phyloP scores from a whole-genome alignment of 2,113 vertebrate genomes.

The Pungitius pungitius region DNA sequence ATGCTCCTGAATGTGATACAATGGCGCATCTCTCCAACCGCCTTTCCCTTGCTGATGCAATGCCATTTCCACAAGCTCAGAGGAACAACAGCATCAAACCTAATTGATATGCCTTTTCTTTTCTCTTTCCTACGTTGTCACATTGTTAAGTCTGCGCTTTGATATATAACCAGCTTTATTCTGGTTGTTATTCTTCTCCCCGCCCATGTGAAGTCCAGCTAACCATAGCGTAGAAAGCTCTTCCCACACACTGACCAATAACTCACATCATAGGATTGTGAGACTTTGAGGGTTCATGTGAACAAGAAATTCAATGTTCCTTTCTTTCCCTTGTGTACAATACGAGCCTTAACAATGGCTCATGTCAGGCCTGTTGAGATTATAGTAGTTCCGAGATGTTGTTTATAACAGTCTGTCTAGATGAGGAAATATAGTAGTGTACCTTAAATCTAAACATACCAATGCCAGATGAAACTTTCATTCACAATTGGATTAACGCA shows the following conservation, averaged over 20 bases:
- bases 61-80: neutral
- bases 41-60: conserved; percentile 9
- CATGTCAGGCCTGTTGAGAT: neutral
- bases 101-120: neutral
- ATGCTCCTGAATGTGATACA: conserved; percentile 16
- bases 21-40: conserved; percentile 17
- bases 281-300: conserved; percentile 21
- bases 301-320: conserved; percentile 21
- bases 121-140: conserved; percentile 4
- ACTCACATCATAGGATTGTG: conserved; percentile 39
- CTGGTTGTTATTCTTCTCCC: conserved; percentile 27
- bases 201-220: conserved; percentile 21
- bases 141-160: conserved; percentile 13
- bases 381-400: neutral
- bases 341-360: conserved; percentile 11
- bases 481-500: neutral
- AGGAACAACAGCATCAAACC: conserved; percentile 4
- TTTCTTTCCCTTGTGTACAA: conserved; percentile 22
- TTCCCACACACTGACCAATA: conserved; percentile 51
- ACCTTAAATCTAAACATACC: neutral
- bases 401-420: conserved; percentile 7
- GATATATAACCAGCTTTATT: conserved; percentile 19
- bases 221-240: conserved; percentile 30
- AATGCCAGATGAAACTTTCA: neutral
- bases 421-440: neutral